Evolutionary conservation across 2,888 invertebrate species (phyloP).

Genomic region (Iselma pallidipennis): DNA sequence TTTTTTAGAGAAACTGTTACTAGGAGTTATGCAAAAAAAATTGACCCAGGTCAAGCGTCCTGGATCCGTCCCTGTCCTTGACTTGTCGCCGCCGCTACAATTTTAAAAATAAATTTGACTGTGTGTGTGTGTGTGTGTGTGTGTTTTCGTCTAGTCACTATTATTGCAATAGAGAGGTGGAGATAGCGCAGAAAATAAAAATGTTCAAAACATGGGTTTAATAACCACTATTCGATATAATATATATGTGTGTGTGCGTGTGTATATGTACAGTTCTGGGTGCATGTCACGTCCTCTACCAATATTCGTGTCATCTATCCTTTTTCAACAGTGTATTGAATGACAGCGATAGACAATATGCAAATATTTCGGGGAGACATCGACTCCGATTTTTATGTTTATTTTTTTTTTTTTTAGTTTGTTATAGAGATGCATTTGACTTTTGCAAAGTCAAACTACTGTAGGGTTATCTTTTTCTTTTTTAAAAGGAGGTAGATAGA

Average conservation of each 20-base stretch:
- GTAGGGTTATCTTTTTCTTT: no score
- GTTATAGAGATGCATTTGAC: slow-evolving; percentile 44
- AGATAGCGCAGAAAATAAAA: slow-evolving; percentile 45
- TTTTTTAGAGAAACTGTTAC: no score
- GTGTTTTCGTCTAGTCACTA: slow-evolving; percentile 53
- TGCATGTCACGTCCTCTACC: background rate
- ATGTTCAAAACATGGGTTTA: slow-evolving; percentile 53
- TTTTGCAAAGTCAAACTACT: slow-evolving; percentile 52
- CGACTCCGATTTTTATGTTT: background rate
- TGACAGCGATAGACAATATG: slow-evolving; percentile 4
- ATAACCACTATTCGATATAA: slow-evolving; percentile 51
- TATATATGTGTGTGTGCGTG: slow-evolving; percentile 27
- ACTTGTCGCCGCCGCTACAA: slow-evolving; percentile 9
- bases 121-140: slow-evolving; percentile 21
- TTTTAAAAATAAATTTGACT: slow-evolving; percentile 47
- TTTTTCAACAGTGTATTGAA: slow-evolving; percentile 1
- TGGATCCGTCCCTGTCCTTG: slow-evolving; percentile 36
- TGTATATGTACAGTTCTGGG: background rate
- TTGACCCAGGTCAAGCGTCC: slow-evolving; percentile 12
- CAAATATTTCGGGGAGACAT: slow-evolving; percentile 4
- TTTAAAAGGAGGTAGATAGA: no score
- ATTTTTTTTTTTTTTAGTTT: background rate
- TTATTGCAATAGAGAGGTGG: slow-evolving; percentile 44
- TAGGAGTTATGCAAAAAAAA: background rate
- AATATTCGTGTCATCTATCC: slow-evolving; percentile 19